Evolutionary conservation across 2,797 vertebrate species (phyloP), one percentile per base, ranked within the genome.

Genomic region (Eupleurogrammus muticus): DNA sequence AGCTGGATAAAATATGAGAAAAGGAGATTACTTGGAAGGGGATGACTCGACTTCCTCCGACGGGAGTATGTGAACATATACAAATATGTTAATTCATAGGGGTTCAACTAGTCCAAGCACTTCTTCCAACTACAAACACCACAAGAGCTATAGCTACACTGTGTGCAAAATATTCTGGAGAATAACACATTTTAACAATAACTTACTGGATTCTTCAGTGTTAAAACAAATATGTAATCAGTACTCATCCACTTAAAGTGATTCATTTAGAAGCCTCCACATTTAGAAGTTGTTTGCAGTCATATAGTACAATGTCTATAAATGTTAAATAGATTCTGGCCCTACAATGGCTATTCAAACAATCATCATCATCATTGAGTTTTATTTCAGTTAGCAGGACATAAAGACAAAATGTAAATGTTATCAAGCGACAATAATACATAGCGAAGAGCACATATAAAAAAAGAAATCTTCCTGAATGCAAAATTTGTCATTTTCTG

Each of bases 1-100:
- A 28, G 55, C 47, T 13, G 65, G 60, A 82, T 84, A 68, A 87
- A 80, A 83, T 86, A 90, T 88, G 75, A 76, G 81, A 55, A 60
- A 36, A 48, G 54, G 48, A 62, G 62, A 73, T 70, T 73, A 80
- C 47, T 71, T 9, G 40, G 79, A 71, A 63, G 82, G 75, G 81
- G 85, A 79, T 86, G 80, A 78, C 69, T 80, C 79, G 2, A 72
- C 66, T 52, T 62, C 47, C 47, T 48, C 42, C 64, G 54, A 23
- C 32, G 32, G 44, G 24, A 38, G 38, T 55, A 66, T 32, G 62
- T 11, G 59, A 77, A 69, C 34, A 23, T 61, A 62, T 74, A 66
- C 21, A 56, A 62, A 35, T 24, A 36, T 60, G 47, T 70, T 34
- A 47, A 80, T 69, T 67, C 51, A 55, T 61, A 35, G 36, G 48